Evolutionary conservation across 2,888 invertebrate species (phyloP).

Genomic region (Scelioninae gen. 1): DNA sequence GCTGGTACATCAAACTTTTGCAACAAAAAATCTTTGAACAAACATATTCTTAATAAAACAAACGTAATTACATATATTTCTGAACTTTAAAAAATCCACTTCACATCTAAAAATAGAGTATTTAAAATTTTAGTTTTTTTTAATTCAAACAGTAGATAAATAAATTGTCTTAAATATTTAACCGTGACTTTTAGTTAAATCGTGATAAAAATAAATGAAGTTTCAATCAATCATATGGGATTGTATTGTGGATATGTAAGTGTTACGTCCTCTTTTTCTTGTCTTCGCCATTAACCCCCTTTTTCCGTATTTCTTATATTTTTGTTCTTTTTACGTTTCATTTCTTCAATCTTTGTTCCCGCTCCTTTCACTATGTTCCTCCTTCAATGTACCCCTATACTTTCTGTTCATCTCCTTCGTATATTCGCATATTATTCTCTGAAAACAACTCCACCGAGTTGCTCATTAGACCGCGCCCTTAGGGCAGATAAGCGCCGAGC

Average conservation of each 20-base stretch:
- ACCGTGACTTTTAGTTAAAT: neutral
- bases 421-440: slow-evolving; percentile 66
- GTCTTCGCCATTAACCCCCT: slow-evolving; percentile 31
- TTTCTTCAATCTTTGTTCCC: slow-evolving; percentile 56
- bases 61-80: neutral
- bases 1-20: slow-evolving; percentile 33
- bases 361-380: slow-evolving; percentile 37
- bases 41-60: slow-evolving; percentile 19
- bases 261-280: slow-evolving; percentile 10
- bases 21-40: slow-evolving; percentile 21
- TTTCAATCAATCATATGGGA: slow-evolving; percentile 1
- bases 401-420: slow-evolving; percentile 65
- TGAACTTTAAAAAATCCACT: too few relatives aligned
- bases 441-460: slow-evolving; percentile 66
- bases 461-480: slow-evolving; percentile 69
- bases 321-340: slow-evolving; percentile 60
- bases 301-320: slow-evolving; percentile 50
- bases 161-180: too few relatives aligned
- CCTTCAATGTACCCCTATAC: slow-evolving; percentile 59
- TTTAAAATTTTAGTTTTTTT: too few relatives aligned
- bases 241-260: neutral
- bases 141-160: too few relatives aligned
- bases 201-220: too few relatives aligned
- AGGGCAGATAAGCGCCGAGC: slow-evolving; percentile 64
- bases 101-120: neutral